Conservation (phyloP, 1,140 invertebrate genomes). For the Diuraphis noxia region DNA sequence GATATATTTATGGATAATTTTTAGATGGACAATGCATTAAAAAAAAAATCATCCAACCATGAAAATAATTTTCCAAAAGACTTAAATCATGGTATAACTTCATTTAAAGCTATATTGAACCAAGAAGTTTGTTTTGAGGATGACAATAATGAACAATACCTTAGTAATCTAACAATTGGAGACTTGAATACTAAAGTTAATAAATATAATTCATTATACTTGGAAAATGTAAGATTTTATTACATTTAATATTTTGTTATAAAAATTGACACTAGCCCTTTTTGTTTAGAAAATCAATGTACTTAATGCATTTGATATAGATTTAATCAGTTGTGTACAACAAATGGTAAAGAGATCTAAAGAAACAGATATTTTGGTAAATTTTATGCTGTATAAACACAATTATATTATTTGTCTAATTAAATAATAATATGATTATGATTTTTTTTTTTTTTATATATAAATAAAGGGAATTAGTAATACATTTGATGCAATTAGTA, state of each 20-base stretch:
- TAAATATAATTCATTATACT: neutral
- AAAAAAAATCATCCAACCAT: neutral
- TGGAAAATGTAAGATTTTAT: neutral
- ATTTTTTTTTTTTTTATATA: neutral
- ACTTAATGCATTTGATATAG: neutral
- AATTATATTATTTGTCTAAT: neutral
- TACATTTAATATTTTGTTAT: neutral
- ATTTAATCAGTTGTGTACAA: neutral
- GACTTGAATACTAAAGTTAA: neutral
- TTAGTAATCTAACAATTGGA: neutral
- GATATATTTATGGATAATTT: neutral
- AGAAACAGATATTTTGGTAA: neutral
- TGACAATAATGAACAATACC: neutral
- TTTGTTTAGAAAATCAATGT: conserved; percentile 13
- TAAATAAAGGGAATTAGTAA: neutral
- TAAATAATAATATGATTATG: neutral
- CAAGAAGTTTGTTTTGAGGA: neutral
- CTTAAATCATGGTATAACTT: neutral
- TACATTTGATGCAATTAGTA: neutral
- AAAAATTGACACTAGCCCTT: neutral
- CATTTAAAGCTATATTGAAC: neutral
- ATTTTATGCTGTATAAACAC: neutral
- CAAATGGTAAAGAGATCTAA: neutral
- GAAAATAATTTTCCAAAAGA: neutral
- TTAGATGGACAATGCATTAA: neutral